Base-by-base conservation (phyloP, 2,797 vertebrate species). In the Numenius phaeopus region DNA sequence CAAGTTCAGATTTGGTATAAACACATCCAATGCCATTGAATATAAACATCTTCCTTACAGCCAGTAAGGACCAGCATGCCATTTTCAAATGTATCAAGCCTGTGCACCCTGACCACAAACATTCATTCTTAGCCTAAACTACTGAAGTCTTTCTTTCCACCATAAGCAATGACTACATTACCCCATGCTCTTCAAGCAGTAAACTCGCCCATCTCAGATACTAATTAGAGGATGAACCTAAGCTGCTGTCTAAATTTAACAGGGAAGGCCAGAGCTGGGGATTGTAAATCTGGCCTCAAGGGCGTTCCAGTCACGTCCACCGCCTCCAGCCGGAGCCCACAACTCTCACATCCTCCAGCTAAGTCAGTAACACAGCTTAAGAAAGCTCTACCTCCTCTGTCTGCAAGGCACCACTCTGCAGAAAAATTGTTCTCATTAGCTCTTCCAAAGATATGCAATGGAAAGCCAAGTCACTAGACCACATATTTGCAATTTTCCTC, bases 161-260 rank as follows among this genome's bases (percentile, higher is more conserved):
- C 3, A 2, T 5, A 82, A 81, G 81, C 62, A 77, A n/a, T 42
- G 40, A 55, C 77, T 37, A 27, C 26, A 46, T 32, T 18, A 58
- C 75, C 64, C 10, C 13, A 72, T 2, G 2, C 44, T 29, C 87
- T 70, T 54, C 22, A 0, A 85, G 52, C 18, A 47, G 34, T 29
- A 83, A 92, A 67, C 55, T 89, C 0, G 0, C 32, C 47, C 75
- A 47, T 71, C 80, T 79, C 66, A 70, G 30, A 76, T 57, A 72
- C 71, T 90, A 97, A 95, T 97, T 95, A 96, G 44, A 96, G 83
- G 86, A 80, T 17, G 75, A 79, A 93, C 87, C 64, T 54, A 82
- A 90, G 57, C 49, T 85, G 23, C 26, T 70, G 57, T 71, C 86
- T 96, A 96, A 95, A 93, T 96, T 93, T 94, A 96, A 89, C 75